Evolutionary conservation across 2,888 invertebrate species (phyloP), one percentile per base, ranked within the genome.

Genomic region (Sicus ferrugineus): DNA sequence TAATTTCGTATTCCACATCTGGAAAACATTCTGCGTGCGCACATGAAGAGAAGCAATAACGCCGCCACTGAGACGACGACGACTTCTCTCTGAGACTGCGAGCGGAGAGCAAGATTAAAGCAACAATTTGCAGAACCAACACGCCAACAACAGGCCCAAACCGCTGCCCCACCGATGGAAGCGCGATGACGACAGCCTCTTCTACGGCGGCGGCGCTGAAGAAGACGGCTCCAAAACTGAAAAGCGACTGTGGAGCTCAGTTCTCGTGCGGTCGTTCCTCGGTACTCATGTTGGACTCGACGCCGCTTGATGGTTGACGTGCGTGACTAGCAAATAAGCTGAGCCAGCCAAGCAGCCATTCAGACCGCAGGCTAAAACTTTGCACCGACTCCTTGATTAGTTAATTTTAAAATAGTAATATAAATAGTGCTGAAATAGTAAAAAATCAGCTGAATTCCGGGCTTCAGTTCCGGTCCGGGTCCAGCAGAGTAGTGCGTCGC

Each of bases 241-340:
- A 68, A 50, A 48, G 58, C 54, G 50, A 58, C 63, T 30, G 59
- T 23, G 31, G 48, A 67, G 56, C 65, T 74, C 68, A 75, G 75
- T 75, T 73, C 70, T 73, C 72, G 72, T 73, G 69, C 70, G 72
- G 75, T 75, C 69, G 73, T 70, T 69, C 73, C 71, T 68, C 70
- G 69, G 70, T 73, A 65, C 68, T 67, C 72, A 72, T 67, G 69
- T 68, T 50, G 23, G 19, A 23, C 54, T 67, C 54, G 54, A 56
- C 48, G 23, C 64, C 34, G 65, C 6, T 54, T 54, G 54, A 16
- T 26, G 59, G 26, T 54, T 46, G 59, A 46, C 59, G 67, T 48
- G 67, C 30, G 67, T 67, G 67, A 58, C 67, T 30, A 67, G 31
- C 42, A 59, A 67, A 3, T 42, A 42, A n/a, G 19, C 31, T 61